Evolutionary conservation across 2,113 vertebrate genomes (phyloP), one percentile per base, ranked within the genome.

Genomic region (Seriola dumerili): DNA sequence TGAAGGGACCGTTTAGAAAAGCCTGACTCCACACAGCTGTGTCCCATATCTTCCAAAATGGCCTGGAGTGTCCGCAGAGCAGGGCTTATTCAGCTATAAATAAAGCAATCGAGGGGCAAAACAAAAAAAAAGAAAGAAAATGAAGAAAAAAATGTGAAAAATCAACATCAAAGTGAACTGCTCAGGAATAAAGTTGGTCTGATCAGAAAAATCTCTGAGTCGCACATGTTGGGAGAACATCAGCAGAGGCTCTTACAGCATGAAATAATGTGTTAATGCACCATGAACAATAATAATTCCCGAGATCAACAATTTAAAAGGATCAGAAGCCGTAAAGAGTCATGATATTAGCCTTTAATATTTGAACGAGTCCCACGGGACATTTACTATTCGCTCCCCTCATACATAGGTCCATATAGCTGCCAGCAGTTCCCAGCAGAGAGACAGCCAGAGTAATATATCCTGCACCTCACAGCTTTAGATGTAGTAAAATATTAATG

Each of bases 401-500:
- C 81, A 70, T 42, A 32, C 50, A 83, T 48, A 38, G 73, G n/a
- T 68, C 62, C 69, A 67, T 16, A 80, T 21, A 69, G 48, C 70
- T 13, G 78, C 80, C 71, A 76, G 69, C 79, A 80, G 88, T 76
- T 50, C 29, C 66, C 74, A 46, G 85, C 64, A 67, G 50, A 40
- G 34, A n/a, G 57, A 66, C 50, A 57, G 75, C n/a, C 61, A 57
- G 74, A 65, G 73, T 88, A 85, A 94, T 91, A 91, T 87, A 83
- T 88, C 77, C 85, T 86, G 74, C 82, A 76, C 87, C 83, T 83
- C 70, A 40, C 83, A 86, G 86, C 84, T 93, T 88, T 70, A 87
- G 85, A 89, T 81, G 93, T 80, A 72, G 87, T 93, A 21, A 93
- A 94, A 92, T 91, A 93, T 94, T 93, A 87, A 94, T 92, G 88